phyloP scores from a whole-genome alignment of 2,888 invertebrate genomes.

The Leptopilina drosophilae region DNA sequence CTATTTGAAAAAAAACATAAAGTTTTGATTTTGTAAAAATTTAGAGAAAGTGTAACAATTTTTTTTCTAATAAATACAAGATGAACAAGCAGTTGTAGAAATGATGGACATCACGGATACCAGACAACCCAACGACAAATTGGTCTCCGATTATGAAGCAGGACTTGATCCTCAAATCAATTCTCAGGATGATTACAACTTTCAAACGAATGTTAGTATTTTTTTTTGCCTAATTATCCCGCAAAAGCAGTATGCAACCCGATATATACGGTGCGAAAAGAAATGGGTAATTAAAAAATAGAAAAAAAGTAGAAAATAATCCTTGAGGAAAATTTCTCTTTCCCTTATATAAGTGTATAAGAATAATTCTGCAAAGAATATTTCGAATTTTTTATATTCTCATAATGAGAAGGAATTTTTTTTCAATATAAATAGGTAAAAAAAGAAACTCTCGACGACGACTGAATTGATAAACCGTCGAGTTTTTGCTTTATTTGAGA shows the following conservation, averaged over 20 bases:
- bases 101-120: constrained; percentile 73
- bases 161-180: constrained; percentile 68
- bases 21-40: not conserved
- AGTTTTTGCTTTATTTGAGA: too few species aligned
- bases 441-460: too few species aligned
- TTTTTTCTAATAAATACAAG: constrained; percentile 71
- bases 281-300: not conserved
- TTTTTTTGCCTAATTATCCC: constrained; percentile 52
- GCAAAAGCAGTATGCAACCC: constrained; percentile 49
- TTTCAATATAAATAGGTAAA: too few species aligned
- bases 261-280: constrained; percentile 40
- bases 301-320: not conserved
- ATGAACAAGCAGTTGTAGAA: constrained; percentile 72
- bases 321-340: too few species aligned
- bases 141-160: constrained; percentile 63
- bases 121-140: constrained; percentile 65
- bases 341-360: too few species aligned
- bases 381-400: too few species aligned
- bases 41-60: constrained; percentile 59
- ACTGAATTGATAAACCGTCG: too few species aligned
- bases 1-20: not conserved
- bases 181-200: constrained; percentile 67
- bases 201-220: constrained; percentile 73
- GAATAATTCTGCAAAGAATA: too few species aligned
- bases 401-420: too few species aligned